Percentiles rank a stretch among this genome's conserved stretches.
Conservation (phyloP, 1,140 invertebrate species). For the Hyles vespertilio region DNA sequence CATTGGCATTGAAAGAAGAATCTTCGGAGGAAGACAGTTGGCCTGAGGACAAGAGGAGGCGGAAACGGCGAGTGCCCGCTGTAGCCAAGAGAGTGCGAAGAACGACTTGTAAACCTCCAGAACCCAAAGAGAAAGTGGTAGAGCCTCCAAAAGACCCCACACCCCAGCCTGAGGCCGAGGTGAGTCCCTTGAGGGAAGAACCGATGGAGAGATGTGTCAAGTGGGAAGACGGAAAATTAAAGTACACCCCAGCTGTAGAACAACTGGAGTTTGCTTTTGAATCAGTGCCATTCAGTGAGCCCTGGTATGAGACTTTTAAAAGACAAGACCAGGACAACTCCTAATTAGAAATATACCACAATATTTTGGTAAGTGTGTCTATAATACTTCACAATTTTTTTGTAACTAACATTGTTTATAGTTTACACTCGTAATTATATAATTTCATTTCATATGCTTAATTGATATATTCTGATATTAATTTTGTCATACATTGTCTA, state of each 20-base stretch:
- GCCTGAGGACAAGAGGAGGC: conserved; percentile 50
- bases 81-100: conserved; percentile 31
- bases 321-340: conserved; percentile 83
- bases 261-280: conserved; percentile 87
- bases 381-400: not conserved
- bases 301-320: conserved; percentile 87
- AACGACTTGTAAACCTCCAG: conserved; percentile 26
- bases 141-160: conserved; percentile 6
- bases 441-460: no score
- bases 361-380: conserved; percentile 64
- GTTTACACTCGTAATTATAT: no score
- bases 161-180: conserved; percentile 22
- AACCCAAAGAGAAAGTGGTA: conserved; percentile 13
- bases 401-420: no score
- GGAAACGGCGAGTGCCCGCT: conserved; percentile 38
- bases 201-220: conserved; percentile 54
- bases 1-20: conserved; percentile 58
- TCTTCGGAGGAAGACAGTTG: conserved; percentile 66
- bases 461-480: no score
- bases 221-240: conserved; percentile 64
- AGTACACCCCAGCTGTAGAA: conserved; percentile 78
- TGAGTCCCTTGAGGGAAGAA: conserved; percentile 51
- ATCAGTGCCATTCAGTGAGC: conserved; percentile 81
- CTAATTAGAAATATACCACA: conserved; percentile 65
- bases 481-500: no score